phyloP scores from a whole-genome alignment of 35 echinoderm and acorn worm species.

The Eucidaris tribuloides region DNA sequence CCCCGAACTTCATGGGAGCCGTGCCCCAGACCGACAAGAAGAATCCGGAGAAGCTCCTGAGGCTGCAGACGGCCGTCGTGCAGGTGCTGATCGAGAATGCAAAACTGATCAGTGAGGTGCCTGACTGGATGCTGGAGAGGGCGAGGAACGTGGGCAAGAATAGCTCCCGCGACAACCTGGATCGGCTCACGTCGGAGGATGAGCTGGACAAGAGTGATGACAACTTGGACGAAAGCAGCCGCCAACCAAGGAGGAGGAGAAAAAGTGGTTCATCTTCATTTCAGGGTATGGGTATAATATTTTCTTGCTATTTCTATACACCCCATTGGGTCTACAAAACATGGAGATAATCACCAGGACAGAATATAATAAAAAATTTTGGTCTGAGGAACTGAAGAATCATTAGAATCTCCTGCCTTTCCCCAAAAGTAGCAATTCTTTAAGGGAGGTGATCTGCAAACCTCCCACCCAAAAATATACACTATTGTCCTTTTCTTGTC shows the following conservation, averaged over 20 bases:
- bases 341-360: too few relatives aligned
- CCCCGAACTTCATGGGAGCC: conserved; percentile 65
- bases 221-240: conserved; percentile 44
- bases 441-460: too few relatives aligned
- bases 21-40: conserved; percentile 18
- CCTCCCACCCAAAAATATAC: too few relatives aligned
- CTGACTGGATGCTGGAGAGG: conserved; percentile 69
- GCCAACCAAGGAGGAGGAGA: conserved; percentile 49
- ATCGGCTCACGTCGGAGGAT: conserved; percentile 90
- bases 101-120: conserved; percentile 75
- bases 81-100: conserved; percentile 74
- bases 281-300: conserved; percentile 79
- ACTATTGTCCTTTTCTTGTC: too few relatives aligned
- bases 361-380: too few relatives aligned
- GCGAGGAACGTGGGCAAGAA: conserved; percentile 39
- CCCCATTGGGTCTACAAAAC: too few relatives aligned
- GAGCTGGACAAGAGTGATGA: conserved; percentile 89
- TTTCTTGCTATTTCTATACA: too few relatives aligned
- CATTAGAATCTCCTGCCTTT: too few relatives aligned
- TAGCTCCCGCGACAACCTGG: conserved; percentile 46
- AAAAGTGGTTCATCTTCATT: conserved; percentile 74
- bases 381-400: too few relatives aligned
- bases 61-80: conserved; percentile 50
- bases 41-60: conserved; percentile 61
- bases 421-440: too few relatives aligned